Evolutionary conservation across 2,797 vertebrate genomes (phyloP), one percentile per base, ranked within the genome.

Genomic region (Macroramphosus scolopax): DNA sequence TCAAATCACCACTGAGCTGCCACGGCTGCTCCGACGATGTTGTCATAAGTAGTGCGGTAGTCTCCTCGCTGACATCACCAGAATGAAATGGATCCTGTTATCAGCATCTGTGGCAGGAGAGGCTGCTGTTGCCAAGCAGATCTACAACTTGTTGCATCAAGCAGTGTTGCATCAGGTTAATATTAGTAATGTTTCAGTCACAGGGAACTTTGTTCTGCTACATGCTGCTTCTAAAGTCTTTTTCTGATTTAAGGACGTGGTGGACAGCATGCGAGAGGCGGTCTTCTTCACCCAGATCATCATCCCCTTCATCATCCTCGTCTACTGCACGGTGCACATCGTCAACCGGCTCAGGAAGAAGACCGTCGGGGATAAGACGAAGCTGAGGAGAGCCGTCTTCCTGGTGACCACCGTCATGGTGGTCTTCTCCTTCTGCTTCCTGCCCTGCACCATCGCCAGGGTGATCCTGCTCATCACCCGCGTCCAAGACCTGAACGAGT

Each of bases 381-480:
- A 87, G 72, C 80, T 90, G 43, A 72, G 12, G 48, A 55, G 81
- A 38, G 78, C 86, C 0, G 62, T 72, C 34, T 41, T 86, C 1
- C 65, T 88, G 14, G 72, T 89, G 26, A 78, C 58, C 2, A 0
- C 50, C 0, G 80, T 84, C 32, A 75, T 85, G 46, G 48, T 82
- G 28, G 78, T 90, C 18, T 90, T 89, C 37, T 66, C 64, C 0
- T 0, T 85, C 8, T 91, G 87, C 65, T 91, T 92, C 44, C 68
- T 91, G n/a, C 80, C 84, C 1, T 84, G 84, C 15, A 46, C 83
- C 34, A 37, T 89, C 2, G 77, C 81, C 17, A 77, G 84, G 18
- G 37, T 77, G 38, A 33, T 89, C 3, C 53, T 81, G 51, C 59
- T 83, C 3, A 28, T 55, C 6, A 6, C 33, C 0, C 53, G 77